Evolutionary conservation across 1,140 invertebrate genomes (phyloP).

Genomic region (Paralvinella palmiformis): DNA sequence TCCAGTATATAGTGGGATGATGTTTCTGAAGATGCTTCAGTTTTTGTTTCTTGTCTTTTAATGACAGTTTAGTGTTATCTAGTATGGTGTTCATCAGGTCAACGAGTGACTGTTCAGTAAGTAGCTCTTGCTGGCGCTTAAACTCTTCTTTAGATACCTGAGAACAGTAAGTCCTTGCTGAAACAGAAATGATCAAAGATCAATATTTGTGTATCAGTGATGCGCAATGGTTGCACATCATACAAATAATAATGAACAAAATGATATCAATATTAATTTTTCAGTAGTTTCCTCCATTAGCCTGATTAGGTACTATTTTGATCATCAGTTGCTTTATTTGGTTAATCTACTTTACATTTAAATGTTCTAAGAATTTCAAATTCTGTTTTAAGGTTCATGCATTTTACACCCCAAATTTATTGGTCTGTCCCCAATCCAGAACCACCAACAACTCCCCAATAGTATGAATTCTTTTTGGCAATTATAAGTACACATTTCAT

Average conservation of each 20-base stretch:
- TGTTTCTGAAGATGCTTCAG: conserved; percentile 47
- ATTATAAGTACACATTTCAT: background rate
- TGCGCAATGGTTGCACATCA: no score
- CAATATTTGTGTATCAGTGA: background rate
- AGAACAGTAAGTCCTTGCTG: conserved; percentile 29
- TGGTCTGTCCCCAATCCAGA: no score
- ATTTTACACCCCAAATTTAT: no score
- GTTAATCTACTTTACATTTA: background rate
- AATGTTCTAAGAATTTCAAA: background rate
- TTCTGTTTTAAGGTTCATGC: no score
- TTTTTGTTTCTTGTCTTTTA: conserved; percentile 49
- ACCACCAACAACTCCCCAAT: no score
- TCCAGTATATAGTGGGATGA: conserved; percentile 36
- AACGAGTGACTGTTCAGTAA: conserved; percentile 40
- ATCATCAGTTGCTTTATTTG: background rate
- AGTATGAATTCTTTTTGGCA: no score
- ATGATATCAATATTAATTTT: background rate
- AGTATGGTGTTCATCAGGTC: conserved; percentile 48
- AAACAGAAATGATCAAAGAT: background rate
- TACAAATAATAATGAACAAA: no score
- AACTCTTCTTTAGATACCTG: conserved; percentile 44
- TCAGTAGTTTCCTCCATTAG: background rate
- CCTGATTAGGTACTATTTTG: background rate
- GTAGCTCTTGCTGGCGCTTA: conserved; percentile 40
- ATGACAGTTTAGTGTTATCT: conserved; percentile 41